Evolutionary conservation across 2,888 invertebrate genomes (phyloP), one percentile per base, ranked within the genome.

Genomic region (Phortica okadai): DNA sequence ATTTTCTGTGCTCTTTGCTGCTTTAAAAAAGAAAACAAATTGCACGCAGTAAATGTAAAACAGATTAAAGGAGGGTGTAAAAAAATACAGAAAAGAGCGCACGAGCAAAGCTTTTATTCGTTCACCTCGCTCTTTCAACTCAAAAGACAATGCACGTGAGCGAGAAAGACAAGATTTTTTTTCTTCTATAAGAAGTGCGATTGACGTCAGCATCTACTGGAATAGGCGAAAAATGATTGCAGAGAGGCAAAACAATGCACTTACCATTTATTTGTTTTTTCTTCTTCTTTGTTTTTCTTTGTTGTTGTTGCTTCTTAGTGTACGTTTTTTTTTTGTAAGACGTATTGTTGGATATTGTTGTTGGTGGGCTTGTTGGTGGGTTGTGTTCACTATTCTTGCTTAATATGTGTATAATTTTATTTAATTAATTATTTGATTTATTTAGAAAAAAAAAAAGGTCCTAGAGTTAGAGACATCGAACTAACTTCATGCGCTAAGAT

Each of bases 351-450:
- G 4, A 54, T 6, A 14, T 56, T 56, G n/a, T 6, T 56, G 11
- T n/a, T 56, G 56, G 56, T 56, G 56, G 56, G 11, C n/a, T 56
- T 56, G 56, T 56, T 56, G 56, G 56, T 56, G 56, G 56, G 56
- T 56, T 11, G 11, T 56, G 56, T 56, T 56, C 11, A 56, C 7
- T 54, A 3, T 7, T 56, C n/a, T 4, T 14, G 11, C 7, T 54
- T 54, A 54, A 14, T 54, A 10, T 21, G 21, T 21, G 21, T 21
- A 21, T 21, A 21, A 21, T 21, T 21, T 21, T 21, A 21, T 21
- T 21, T 21, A 21, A 21, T n/a, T n/a, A n/a, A n/a, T n/a, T 21
- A 21, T 21, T 21, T 21, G 1, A 21, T 21, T 21, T 21, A 21
- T 21, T 21, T 21, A 1, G 21, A 21, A 21, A 21, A 21, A 21